phyloP scores from a whole-genome alignment of 2,113 vertebrate species.

The Amia ocellicauda region DNA sequence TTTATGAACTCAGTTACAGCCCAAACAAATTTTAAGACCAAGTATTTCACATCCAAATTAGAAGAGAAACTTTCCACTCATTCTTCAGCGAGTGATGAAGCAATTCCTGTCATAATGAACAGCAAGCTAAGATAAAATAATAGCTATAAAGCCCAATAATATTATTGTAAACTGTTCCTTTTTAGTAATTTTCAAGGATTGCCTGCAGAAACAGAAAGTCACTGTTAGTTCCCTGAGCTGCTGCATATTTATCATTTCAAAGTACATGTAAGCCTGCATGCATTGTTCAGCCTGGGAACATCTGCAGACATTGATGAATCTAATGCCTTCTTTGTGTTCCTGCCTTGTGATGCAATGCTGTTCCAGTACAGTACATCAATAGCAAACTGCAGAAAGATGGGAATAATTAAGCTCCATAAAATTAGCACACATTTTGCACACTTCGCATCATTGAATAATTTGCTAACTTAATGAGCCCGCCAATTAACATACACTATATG shows the following conservation, averaged over 20 bases:
- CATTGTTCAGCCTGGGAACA: neutral
- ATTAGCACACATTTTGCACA: conserved; percentile 17
- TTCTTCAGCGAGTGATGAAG: neutral
- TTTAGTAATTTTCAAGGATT: neutral
- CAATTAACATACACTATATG: neutral
- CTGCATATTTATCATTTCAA: neutral
- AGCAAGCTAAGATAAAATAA: neutral
- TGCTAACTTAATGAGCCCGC: conserved; percentile 20
- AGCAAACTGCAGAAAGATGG: neutral
- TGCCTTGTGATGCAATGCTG: neutral
- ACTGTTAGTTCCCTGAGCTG: neutral
- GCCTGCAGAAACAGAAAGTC: neutral
- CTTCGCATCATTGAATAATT: conserved; percentile 4
- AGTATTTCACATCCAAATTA: neutral
- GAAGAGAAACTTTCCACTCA: neutral
- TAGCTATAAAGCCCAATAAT: neutral
- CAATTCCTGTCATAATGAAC: neutral
- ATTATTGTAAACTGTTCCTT: neutral
- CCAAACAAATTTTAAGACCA: too few species aligned
- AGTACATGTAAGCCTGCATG: neutral
- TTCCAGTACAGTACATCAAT: neutral
- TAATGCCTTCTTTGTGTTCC: neutral
- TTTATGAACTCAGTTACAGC: too few species aligned
- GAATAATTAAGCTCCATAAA: conserved; percentile 9
- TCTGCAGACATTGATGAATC: neutral